Evolutionary conservation across 1,140 invertebrate species (phyloP).

Genomic region (Globodera ellingtonae): DNA sequence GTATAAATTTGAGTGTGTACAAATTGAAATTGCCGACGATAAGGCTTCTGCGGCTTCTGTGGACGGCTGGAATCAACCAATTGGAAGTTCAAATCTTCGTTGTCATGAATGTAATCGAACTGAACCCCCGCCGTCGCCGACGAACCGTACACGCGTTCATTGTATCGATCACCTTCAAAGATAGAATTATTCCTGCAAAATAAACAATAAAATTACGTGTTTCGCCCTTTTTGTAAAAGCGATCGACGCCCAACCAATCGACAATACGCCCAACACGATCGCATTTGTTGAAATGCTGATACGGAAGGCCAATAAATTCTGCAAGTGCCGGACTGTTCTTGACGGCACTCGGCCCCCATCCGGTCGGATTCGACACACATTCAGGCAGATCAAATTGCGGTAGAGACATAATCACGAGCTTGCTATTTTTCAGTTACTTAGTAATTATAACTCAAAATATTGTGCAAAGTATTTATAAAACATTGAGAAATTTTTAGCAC

Average conservation of each 20-base stretch:
- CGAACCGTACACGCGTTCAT: slow-evolving; percentile 64
- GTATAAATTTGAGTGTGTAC: slow-evolving; percentile 12
- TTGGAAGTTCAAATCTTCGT: slow-evolving; percentile 64
- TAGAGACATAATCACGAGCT: slow-evolving; percentile 24
- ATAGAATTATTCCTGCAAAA: slow-evolving; percentile 19
- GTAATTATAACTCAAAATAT: no score
- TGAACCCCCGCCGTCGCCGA: slow-evolving; percentile 61
- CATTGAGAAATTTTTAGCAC: no score
- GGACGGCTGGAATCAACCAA: slow-evolving; percentile 55
- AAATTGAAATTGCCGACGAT: slow-evolving; percentile 41
- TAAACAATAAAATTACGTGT: slow-evolving; percentile 36
- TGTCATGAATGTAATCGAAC: slow-evolving; percentile 64
- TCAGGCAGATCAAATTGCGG: slow-evolving; percentile 51
- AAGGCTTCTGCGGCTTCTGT: slow-evolving; percentile 47
- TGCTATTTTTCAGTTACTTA: no score
- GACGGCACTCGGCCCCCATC: slow-evolving; percentile 53
- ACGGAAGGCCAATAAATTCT: slow-evolving; percentile 53
- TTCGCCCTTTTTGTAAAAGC: slow-evolving; percentile 58
- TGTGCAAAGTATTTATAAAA: no score
- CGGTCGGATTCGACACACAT: slow-evolving; percentile 41
- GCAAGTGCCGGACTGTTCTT: slow-evolving; percentile 25
- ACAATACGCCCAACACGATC: slow-evolving; percentile 64
- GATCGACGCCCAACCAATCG: slow-evolving; percentile 64
- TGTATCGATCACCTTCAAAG: slow-evolving; percentile 58
- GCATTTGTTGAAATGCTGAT: slow-evolving; percentile 64